A percentile compares a stretch with the other conserved stretches of the same genome.
phyloP scores from a whole-genome alignment of 1,140 invertebrate species.

The Diabrotica virgifera region DNA sequence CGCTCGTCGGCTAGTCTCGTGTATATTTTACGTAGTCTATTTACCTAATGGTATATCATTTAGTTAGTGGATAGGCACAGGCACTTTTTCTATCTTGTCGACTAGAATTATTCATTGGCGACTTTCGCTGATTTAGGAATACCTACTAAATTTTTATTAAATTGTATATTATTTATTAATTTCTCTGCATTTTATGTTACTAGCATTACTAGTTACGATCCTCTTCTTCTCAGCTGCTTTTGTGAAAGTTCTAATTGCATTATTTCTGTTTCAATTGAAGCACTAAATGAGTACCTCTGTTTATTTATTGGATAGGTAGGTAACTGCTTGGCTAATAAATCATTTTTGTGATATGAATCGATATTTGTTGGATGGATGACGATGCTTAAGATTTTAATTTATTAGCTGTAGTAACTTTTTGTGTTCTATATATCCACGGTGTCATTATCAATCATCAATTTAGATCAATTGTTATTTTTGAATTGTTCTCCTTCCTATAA shows the following conservation, averaged over 20 bases:
- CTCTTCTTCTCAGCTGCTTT: not conserved
- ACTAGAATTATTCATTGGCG: not conserved
- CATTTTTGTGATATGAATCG: too few relatives aligned
- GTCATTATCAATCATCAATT: too few relatives aligned
- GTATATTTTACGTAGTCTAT: not conserved
- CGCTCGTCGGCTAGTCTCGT: not conserved
- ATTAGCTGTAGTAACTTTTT: too few relatives aligned
- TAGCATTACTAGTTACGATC: not conserved
- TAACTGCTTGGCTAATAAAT: too few relatives aligned
- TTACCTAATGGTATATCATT: slow-evolving; percentile 1
- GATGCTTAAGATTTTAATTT: too few relatives aligned
- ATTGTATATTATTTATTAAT: not conserved
- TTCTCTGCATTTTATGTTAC: not conserved
- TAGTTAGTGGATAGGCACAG: too few relatives aligned
- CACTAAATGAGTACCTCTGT: too few relatives aligned
- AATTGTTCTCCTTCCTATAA: too few relatives aligned
- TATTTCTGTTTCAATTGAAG: not conserved
- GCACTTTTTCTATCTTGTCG: not conserved
- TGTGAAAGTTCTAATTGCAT: slow-evolving; percentile 3
- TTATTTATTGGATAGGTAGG: too few relatives aligned
- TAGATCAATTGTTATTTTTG: too few relatives aligned
- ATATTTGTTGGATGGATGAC: too few relatives aligned
- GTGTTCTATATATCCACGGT: too few relatives aligned
- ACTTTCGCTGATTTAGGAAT: slow-evolving; percentile 1
- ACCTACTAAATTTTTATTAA: not conserved